Evolutionary conservation across 1,140 invertebrate genomes (phyloP), one percentile per base, ranked within the genome.

Genomic region (Pseudomyrmex concolor): DNA sequence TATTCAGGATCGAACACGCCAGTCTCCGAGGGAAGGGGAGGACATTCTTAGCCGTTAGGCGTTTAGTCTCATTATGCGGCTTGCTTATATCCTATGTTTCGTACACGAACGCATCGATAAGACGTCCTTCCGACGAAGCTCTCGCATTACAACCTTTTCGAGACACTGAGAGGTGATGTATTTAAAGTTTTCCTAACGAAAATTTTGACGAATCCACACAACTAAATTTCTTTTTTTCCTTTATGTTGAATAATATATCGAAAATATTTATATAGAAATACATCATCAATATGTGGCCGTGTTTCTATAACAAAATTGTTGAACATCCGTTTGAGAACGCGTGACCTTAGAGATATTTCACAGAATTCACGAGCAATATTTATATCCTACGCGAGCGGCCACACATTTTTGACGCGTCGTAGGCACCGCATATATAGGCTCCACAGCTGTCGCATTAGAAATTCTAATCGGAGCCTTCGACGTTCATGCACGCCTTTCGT

Each of bases 1-100:
- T 89, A 90, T 90, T 90, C 89, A 90, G 51, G 83, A 88, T 88
- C 80, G 84, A 82, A 84, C 34, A 34, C 60, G 73, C 48, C n/a
- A 50, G 71, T 83, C 84, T 86, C 70, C 25, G 62, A n/a, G n/a
- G n/a, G n/a, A n/a, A n/a, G n/a, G 57, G 67, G 51, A 72, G 25
- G 48, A 12, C 55, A 55, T 88, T 54, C 67, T 89, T 67, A 83
- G 74, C 57, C 72, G 63, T 90, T 84, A 86, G 22, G 68, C 83
- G 83, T 87, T 88, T 70, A 86, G 88, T 86, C 84, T 89, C 88
- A 89, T 89, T 88, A 89, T 76, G 71, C 50, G 50, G 55, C 54
- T 81, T 25, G 60, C 66, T 81, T 76, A 25, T 34, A 34, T 50
- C 54, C 12, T 19, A 9, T 71, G 55, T 80, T 80, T 80, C 54